Conservation (phyloP, 2,888 invertebrate genomes). For the Ormyrus nitidulus region DNA sequence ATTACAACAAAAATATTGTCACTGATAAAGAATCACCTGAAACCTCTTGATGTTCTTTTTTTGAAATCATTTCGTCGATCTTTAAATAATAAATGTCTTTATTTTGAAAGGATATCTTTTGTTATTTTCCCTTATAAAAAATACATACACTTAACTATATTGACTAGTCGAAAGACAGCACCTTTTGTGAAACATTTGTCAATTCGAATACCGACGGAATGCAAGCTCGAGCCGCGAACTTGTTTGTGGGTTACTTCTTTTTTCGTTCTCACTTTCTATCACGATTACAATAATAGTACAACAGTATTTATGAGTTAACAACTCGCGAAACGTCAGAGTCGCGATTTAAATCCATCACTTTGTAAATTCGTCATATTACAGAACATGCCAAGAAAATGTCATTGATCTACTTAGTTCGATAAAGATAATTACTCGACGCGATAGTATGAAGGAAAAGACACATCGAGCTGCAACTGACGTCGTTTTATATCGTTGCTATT, state of each 20-base stretch:
- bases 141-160: conserved; percentile 71
- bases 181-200: conserved; percentile 53
- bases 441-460: conserved; percentile 17
- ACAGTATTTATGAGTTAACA: conserved; percentile 23
- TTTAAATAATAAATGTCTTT: conserved; percentile 60
- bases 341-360: conserved; percentile 8
- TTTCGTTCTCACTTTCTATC: conserved; percentile 17
- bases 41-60: conserved; percentile 31
- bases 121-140: conserved; percentile 64
- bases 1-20: conserved; percentile 49
- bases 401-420: too few species aligned
- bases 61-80: conserved; percentile 51
- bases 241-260: not conserved
- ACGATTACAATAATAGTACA: conserved; percentile 38
- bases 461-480: conserved; percentile 37
- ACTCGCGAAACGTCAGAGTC: conserved; percentile 15
- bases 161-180: conserved; percentile 68
- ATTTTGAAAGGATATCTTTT: conserved; percentile 62
- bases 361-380: conserved; percentile 29
- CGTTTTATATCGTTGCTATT: conserved; percentile 8
- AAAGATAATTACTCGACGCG: not conserved
- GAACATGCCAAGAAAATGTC: not conserved
- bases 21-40: conserved; percentile 48
- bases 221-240: conserved; percentile 48
- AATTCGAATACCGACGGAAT: conserved; percentile 59